These are phyloP conservation scores for Champsocephalus esox DNA, from an alignment of 2,797 vertebrate species.

Conservation along the genomic window DNA sequence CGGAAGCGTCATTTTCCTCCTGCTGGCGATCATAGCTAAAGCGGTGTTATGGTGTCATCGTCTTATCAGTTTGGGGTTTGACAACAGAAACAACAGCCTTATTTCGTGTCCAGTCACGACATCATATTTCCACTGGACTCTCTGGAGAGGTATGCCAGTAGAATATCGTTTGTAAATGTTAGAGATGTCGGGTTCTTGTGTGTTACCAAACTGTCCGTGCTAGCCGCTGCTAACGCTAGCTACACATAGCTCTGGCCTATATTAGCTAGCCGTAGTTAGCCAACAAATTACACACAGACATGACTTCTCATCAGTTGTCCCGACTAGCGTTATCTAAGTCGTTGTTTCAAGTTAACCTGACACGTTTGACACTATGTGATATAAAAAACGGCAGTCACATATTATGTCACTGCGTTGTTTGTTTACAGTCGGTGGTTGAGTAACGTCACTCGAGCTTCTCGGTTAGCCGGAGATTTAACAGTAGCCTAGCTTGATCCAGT, in stretches of 20 bases:
- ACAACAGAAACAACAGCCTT: conserved; percentile 56
- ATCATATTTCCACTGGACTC: conserved; percentile 52
- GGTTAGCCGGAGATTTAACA: conserved; percentile 21
- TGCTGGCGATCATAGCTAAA: conserved; percentile 45
- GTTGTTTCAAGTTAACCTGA: neutral
- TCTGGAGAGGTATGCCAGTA: conserved; percentile 75
- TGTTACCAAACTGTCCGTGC: conserved; percentile 15
- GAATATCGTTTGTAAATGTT: neutral
- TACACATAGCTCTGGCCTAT: conserved; percentile 67
- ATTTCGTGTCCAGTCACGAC: conserved; percentile 66
- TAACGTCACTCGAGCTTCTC: neutral
- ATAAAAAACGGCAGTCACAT: no score
- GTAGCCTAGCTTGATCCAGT: conserved; percentile 18
- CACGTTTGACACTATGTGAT: neutral
- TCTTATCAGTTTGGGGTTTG: conserved; percentile 65
- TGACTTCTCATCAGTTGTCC: neutral
- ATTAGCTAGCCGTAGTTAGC: conserved; percentile 29
- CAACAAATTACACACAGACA: conserved; percentile 11
- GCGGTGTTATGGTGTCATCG: conserved; percentile 64
- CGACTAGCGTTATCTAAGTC: conserved; percentile 1
- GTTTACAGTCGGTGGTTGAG: conserved; percentile 1
- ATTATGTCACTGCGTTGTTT: neutral
- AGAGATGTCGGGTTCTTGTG: neutral
- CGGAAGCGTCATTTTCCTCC: conserved; percentile 61
- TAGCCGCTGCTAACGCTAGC: conserved; percentile 50